Conservation (phyloP, 2,113 vertebrate species). For the Myrmophylax atrothorax region DNA sequence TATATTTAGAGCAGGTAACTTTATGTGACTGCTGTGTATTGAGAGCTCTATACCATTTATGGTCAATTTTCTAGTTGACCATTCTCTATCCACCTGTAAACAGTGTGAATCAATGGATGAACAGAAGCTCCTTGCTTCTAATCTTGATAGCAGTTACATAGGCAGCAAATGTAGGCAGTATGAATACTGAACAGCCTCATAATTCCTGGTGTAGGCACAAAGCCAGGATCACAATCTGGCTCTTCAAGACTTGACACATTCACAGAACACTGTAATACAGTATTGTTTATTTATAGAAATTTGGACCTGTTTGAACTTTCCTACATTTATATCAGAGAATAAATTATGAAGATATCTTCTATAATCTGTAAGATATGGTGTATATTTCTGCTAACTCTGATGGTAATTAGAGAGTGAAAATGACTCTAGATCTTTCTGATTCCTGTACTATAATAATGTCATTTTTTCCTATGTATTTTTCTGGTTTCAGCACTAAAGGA, state of each 20-base stretch:
- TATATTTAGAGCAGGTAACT: background rate
- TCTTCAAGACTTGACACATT: slow-evolving; percentile 51
- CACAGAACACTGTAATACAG: slow-evolving; percentile 32
- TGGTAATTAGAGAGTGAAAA: background rate
- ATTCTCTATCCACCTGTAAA: background rate
- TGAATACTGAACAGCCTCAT: background rate
- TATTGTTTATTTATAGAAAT: slow-evolving; percentile 55
- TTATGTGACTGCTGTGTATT: background rate
- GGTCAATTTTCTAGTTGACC: background rate
- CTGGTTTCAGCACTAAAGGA: background rate
- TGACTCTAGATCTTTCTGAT: background rate
- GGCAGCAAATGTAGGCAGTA: slow-evolving; percentile 6
- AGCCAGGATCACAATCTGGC: slow-evolving; percentile 59
- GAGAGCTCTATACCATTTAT: background rate
- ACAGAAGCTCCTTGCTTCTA: background rate
- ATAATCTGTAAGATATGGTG: background rate
- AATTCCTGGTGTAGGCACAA: slow-evolving; percentile 35
- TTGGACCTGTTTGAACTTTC: slow-evolving; percentile 19
- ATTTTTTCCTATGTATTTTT: background rate
- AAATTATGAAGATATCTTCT: background rate
- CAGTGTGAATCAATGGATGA: background rate
- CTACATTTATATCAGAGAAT: background rate
- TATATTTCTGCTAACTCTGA: background rate
- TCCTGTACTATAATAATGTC: background rate
- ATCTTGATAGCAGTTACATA: background rate